Conservation (phyloP, 2,888 invertebrate genomes). For the Conistra vaccinii region DNA sequence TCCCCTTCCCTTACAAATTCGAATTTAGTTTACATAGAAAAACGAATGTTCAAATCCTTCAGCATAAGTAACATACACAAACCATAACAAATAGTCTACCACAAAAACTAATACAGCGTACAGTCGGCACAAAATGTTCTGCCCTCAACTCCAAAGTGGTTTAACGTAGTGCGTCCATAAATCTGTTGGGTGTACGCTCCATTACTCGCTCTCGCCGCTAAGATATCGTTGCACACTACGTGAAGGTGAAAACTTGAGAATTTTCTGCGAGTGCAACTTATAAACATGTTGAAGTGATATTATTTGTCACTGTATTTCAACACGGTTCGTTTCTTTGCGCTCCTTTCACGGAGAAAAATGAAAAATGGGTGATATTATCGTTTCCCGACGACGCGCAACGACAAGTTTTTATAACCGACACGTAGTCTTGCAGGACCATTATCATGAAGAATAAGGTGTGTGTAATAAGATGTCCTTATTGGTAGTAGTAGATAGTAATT, state of each 20-base stretch:
- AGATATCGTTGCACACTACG: conserved; percentile 59
- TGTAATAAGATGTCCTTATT: conserved; percentile 46
- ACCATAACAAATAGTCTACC: conserved; percentile 48
- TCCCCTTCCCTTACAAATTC: background rate
- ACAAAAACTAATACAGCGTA: conserved; percentile 61
- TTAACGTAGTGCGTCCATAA: conserved; percentile 72
- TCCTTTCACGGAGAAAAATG: conserved; percentile 52
- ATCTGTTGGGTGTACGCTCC: conserved; percentile 76
- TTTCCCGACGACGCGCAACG: conserved; percentile 21
- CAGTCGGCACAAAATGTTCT: conserved; percentile 66
- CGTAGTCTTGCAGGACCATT: conserved; percentile 18
- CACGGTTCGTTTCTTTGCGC: conserved; percentile 32
- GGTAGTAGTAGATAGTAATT: conserved; percentile 34
- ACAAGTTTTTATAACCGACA: conserved; percentile 38
- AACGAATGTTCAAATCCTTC: conserved; percentile 19
- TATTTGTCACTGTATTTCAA: conserved; percentile 68
- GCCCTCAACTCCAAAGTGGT: conserved; percentile 64
- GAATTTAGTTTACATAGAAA: background rate
- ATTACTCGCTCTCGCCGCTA: conserved; percentile 72
- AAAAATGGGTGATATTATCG: conserved; percentile 47
- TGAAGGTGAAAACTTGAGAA: conserved; percentile 66
- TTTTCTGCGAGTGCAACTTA: conserved; percentile 65
- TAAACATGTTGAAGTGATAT: conserved; percentile 66
- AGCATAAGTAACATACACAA: conserved; percentile 23
- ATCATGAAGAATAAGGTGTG: conserved; percentile 40